phyloP scores from a whole-genome alignment of 1,140 invertebrate species.

The Mylabris phalerata region DNA sequence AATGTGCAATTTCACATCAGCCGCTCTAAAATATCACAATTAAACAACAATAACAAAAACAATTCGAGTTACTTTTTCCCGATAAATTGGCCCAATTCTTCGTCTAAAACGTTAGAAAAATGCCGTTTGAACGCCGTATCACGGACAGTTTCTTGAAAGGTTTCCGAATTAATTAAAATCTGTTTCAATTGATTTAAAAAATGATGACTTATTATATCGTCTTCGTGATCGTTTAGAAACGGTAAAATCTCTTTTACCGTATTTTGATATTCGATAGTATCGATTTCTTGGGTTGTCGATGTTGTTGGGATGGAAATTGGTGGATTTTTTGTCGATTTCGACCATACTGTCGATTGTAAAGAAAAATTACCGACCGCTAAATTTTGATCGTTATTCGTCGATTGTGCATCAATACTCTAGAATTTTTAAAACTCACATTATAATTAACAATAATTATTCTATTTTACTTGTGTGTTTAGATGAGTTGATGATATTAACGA shows the following conservation, averaged over 20 bases:
- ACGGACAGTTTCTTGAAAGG: conserved; percentile 26
- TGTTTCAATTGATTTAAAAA: conserved; percentile 29
- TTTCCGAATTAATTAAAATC: conserved; percentile 28
- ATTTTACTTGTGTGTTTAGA: conserved; percentile 18
- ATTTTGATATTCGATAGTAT: conserved; percentile 4
- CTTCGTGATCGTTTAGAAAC: conserved; percentile 26
- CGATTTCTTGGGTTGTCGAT: not conserved
- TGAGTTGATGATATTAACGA: conserved; percentile 24
- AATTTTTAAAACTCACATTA: not conserved
- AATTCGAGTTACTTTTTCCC: conserved; percentile 31
- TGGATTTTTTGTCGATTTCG: conserved; percentile 12
- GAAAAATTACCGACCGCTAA: conserved; percentile 6
- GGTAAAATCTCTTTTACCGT: conserved; percentile 25
- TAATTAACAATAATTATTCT: conserved; percentile 1
- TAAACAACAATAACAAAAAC: not conserved
- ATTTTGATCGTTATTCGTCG: not conserved
- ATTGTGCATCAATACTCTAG: not conserved
- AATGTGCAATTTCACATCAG: conserved; percentile 25
- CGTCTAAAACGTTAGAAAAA: conserved; percentile 31
- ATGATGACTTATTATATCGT: conserved; percentile 24
- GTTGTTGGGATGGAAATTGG: not conserved
- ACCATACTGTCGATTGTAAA: conserved; percentile 25
- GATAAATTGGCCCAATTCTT: conserved; percentile 31
- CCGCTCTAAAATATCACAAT: conserved; percentile 25
- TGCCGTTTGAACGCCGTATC: conserved; percentile 34